Evolutionary conservation across 2,797 vertebrate genomes (phyloP).

Genomic region (Xyrichtys novacula): DNA sequence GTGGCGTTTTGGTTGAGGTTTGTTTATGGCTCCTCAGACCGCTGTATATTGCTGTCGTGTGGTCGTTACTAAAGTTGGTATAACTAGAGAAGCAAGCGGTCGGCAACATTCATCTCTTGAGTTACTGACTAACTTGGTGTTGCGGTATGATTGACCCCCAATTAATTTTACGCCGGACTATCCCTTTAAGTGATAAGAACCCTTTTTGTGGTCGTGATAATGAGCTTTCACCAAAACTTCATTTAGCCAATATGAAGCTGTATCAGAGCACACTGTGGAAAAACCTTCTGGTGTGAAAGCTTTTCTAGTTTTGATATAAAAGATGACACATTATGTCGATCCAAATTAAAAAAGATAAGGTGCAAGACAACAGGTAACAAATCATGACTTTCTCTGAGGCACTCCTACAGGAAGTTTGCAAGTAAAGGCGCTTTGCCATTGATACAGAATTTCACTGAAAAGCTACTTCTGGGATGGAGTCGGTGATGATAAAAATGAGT

Average conservation of each 20-base stretch:
- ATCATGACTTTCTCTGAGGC: slow-evolving; percentile 56
- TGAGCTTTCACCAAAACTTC: not conserved
- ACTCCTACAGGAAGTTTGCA: slow-evolving; percentile 60
- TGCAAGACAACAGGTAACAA: slow-evolving; percentile 44
- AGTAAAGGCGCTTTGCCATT: slow-evolving; percentile 62
- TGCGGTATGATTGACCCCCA: too few species aligned
- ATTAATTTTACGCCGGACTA: too few species aligned
- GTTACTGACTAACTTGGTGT: too few species aligned
- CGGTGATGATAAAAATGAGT: not conserved
- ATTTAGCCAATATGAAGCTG: not conserved
- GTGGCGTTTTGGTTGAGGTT: too few species aligned
- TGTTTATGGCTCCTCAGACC: too few species aligned
- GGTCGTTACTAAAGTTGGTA: too few species aligned
- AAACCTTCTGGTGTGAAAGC: slow-evolving; percentile 15
- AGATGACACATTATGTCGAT: slow-evolving; percentile 2
- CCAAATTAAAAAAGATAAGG: slow-evolving; percentile 20
- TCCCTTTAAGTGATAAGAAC: too few species aligned
- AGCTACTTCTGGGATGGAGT: slow-evolving; percentile 36
- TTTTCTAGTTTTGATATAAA: slow-evolving; percentile 18
- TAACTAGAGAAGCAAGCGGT: too few species aligned
- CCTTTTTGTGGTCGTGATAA: too few species aligned
- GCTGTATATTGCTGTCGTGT: too few species aligned
- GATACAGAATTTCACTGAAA: slow-evolving; percentile 22
- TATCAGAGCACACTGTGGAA: slow-evolving; percentile 23
- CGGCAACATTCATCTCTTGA: too few species aligned